These are phyloP conservation scores for Brachionus sp. DNA, from an alignment of 1,140 invertebrate species.

Conservation along the genomic window DNA sequence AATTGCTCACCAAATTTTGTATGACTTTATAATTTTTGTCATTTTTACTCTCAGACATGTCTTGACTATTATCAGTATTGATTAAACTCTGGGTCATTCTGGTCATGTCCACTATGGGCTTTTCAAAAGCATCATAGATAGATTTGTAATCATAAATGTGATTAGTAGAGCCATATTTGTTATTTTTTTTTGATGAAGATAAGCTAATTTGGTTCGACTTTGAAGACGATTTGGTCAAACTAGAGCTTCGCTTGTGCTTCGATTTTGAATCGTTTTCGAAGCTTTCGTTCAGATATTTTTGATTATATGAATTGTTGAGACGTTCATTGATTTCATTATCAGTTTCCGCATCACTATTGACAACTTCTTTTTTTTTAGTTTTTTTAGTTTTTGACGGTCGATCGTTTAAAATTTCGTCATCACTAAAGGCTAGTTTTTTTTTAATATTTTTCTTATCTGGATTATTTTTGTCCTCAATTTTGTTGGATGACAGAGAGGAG, in stretches of 20 bases:
- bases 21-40: conserved; percentile 24
- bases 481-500: conserved; percentile 37
- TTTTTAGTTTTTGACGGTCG: conserved; percentile 22
- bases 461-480: conserved; percentile 39
- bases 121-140: conserved; percentile 44
- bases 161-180: conserved; percentile 17
- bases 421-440: conserved; percentile 44
- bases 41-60: not conserved
- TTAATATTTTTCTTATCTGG: conserved; percentile 25
- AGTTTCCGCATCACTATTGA: conserved; percentile 8
- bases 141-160: conserved; percentile 40
- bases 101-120: conserved; percentile 33
- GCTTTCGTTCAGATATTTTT: conserved; percentile 34
- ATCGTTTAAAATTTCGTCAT: conserved; percentile 36
- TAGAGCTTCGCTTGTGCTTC: conserved; percentile 29
- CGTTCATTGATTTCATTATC: conserved; percentile 22
- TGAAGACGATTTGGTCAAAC: not conserved
- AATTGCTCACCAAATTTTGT: conserved; percentile 2
- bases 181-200: conserved; percentile 12
- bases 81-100: not conserved
- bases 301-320: conserved; percentile 22
- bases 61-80: not conserved
- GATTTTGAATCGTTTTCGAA: conserved; percentile 25
- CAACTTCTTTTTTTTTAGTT: conserved; percentile 1
- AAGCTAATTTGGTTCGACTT: not conserved